Conservation (phyloP, 2,113 vertebrate genomes). For the Monarcha castaneiventris region DNA sequence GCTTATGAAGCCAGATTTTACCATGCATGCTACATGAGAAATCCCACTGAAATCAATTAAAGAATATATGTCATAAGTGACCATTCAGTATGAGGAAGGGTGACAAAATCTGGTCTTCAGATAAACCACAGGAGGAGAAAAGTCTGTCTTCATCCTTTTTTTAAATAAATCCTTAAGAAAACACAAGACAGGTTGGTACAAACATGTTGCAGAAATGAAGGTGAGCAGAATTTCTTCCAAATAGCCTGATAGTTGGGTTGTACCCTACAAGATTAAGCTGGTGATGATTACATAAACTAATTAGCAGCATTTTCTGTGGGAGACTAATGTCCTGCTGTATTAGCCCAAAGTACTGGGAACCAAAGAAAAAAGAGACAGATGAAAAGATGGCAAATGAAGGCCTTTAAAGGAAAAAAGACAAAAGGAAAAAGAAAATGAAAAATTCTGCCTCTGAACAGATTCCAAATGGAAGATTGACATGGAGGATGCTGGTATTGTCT, state of each 20-base stretch:
- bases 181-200: not conserved
- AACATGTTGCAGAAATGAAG: slow-evolving; percentile 15
- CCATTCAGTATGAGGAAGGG: not conserved
- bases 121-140: not conserved
- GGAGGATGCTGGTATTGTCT: slow-evolving; percentile 11
- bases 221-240: not conserved
- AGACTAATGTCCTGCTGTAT: not conserved
- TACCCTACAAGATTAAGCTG: not conserved
- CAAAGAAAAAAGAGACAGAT: not conserved
- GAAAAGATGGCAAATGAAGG: slow-evolving; percentile 17
- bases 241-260: not conserved
- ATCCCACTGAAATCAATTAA: slow-evolving; percentile 48
- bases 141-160: not conserved
- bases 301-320: slow-evolving; percentile 22
- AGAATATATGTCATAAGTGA: not conserved
- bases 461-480: slow-evolving; percentile 42
- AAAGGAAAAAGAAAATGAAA: not conserved
- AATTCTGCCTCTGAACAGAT: not conserved
- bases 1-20: slow-evolving; percentile 21
- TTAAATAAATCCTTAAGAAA: slow-evolving; percentile 7
- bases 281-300: slow-evolving; percentile 19
- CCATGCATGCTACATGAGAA: not conserved
- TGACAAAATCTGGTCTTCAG: not conserved
- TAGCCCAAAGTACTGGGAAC: not conserved
- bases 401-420: slow-evolving; percentile 22